Base-by-base conservation (phyloP, 2,888 invertebrate species). In the Lasioglossum villosulum region DNA sequence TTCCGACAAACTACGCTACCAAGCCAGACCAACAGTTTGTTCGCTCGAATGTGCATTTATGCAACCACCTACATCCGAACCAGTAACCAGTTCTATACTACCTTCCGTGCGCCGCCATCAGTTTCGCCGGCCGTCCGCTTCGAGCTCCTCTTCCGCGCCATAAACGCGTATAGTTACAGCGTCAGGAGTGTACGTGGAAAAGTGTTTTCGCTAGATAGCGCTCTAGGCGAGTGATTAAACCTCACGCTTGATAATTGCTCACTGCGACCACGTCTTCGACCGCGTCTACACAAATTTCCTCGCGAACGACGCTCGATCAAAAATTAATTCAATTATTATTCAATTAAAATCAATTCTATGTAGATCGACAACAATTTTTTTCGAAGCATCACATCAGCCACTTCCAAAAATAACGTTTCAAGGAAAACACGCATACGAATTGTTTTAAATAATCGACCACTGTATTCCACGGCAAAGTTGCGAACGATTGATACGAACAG, bases 31-130 rank as follows among this genome's bases (percentile, higher is more conserved):
- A 78, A 87, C 86, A 86, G 82, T 89, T 88, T 89, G 89, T 79
- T 88, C 90, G 86, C 78, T 78, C 83, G 86, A 86, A 88, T 89
- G 91, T 91, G 84, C 91, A 90, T 91, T 90, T 90, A 90, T 89
- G 88, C 80, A 75, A 75, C 83, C 78, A 75, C 78, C 82, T 48
- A 78, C 74, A 70, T 16, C 81, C 45, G 52, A 68, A 70, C 63
- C 86, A 75, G 75, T 63, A 81, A 78, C 81, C 56, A 73, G 76
- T 59, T 66, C 86, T 75, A 37, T 63, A 77, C 76, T 73, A 59
- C 78, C 83, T 66, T 86, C 83, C 84, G 84, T 78, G 75, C 72
- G 82, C 80, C 80, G 75, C 86, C 87, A 87, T 88, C 87, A 88
- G 88, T 88, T 88, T 88, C 84, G 86, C 74, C 86, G 85, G 87